Conservation (phyloP, 2,888 invertebrate genomes). For the Eudemis profundana region DNA sequence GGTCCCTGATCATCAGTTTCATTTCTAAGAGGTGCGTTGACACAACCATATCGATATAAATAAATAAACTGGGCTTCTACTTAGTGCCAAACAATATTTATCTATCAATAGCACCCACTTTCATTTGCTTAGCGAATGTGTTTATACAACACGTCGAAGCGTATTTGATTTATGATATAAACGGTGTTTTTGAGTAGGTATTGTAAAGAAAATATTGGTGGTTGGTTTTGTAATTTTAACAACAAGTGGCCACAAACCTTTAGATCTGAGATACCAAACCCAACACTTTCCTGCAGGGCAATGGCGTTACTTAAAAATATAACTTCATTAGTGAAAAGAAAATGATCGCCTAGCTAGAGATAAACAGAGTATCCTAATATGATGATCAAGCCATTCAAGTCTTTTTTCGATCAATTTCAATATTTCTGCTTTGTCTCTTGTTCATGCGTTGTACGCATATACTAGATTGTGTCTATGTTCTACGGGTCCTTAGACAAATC, state of each 20-base stretch:
- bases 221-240: background rate
- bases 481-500: too few relatives aligned
- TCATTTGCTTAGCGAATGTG: conserved; percentile 61
- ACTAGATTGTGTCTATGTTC: too few relatives aligned
- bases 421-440: too few relatives aligned
- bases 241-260: background rate
- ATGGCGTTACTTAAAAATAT: too few relatives aligned
- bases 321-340: too few relatives aligned
- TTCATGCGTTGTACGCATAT: too few relatives aligned
- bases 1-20: too few relatives aligned
- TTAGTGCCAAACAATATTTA: conserved; percentile 50
- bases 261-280: background rate
- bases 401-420: too few relatives aligned
- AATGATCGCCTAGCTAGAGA: too few relatives aligned
- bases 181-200: conserved; percentile 15
- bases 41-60: conserved; percentile 50
- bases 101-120: conserved; percentile 63
- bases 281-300: too few relatives aligned
- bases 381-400: too few relatives aligned
- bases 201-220: background rate
- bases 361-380: too few relatives aligned
- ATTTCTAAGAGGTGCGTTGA: conserved; percentile 41
- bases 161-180: conserved; percentile 50
- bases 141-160: conserved; percentile 61
- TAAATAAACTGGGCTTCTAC: conserved; percentile 32